These are phyloP conservation scores for Columba guinea DNA, from an alignment of 2,797 vertebrate genomes.

Conservation along the genomic window DNA sequence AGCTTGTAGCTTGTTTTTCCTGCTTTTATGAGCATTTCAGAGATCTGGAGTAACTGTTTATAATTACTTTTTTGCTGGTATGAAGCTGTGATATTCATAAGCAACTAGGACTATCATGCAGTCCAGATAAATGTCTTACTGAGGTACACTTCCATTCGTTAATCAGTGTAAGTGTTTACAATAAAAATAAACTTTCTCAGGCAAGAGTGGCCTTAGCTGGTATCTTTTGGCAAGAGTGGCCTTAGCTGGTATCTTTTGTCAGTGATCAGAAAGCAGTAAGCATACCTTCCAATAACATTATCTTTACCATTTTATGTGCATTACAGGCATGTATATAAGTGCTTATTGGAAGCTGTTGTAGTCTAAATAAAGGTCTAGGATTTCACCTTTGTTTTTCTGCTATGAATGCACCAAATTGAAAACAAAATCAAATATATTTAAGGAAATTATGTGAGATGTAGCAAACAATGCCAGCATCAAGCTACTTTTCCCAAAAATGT, in stretches of 20 bases:
- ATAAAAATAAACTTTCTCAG: conserved; percentile 26
- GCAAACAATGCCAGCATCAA: not conserved
- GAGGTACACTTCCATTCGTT: not conserved
- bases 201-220: conserved; percentile 10
- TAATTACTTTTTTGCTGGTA: not conserved
- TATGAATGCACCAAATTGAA: conserved; percentile 6
- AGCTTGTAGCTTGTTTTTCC: not conserved
- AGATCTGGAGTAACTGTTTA: not conserved
- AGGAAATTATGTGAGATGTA: not conserved
- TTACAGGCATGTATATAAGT: conserved; percentile 26
- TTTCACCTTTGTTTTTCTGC: conserved; percentile 23
- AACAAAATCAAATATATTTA: not conserved
- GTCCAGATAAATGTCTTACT: conserved; percentile 21
- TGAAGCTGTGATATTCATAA: not conserved
- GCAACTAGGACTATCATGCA: not conserved
- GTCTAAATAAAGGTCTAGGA: conserved; percentile 41
- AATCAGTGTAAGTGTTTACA: not conserved
- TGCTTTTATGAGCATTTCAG: not conserved
- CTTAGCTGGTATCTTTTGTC: conserved; percentile 10
- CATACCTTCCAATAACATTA: not conserved
- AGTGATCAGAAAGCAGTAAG: conserved; percentile 36
- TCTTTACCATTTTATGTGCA: conserved; percentile 15
- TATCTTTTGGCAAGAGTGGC: conserved; percentile 30
- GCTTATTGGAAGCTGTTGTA: conserved; percentile 34
- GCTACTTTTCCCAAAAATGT: not conserved